Percentiles rank a stretch among this genome's conserved stretches.
Conservation (phyloP, 2,113 vertebrate species). For the Leucoraja erinaceus region DNA sequence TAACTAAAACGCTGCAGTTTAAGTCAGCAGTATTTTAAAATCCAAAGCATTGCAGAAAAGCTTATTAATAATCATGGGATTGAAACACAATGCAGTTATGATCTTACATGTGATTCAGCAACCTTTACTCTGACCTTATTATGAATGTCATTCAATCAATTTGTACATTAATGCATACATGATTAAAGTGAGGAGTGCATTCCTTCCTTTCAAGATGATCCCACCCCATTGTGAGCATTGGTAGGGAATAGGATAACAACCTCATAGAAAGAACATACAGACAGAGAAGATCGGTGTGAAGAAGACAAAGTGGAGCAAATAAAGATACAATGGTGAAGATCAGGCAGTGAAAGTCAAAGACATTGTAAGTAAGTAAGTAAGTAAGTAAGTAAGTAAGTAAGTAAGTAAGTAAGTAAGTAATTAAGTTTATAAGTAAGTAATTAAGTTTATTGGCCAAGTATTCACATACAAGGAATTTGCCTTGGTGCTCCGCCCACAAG, state of each 20-base stretch:
- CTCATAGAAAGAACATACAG: no score
- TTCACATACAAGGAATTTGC: no score
- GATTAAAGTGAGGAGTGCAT: background rate
- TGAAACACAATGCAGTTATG: background rate
- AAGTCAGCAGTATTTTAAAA: conserved; percentile 2
- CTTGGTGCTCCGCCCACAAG: no score
- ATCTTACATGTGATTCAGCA: background rate
- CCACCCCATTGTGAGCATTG: background rate
- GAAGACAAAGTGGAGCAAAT: background rate
- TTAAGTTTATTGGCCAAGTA: no score
- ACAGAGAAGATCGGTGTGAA: background rate
- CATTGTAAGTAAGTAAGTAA: no score
- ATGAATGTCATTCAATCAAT: background rate
- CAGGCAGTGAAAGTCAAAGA: background rate
- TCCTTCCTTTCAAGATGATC: background rate
- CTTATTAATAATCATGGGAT: background rate
- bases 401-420: no score
- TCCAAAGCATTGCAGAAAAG: background rate
- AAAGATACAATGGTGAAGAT: background rate
- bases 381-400: no score
- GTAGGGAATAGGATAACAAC: background rate
- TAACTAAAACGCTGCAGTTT: background rate
- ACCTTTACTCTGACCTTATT: background rate
- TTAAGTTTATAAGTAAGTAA: no score
- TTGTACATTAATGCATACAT: background rate